Conservation (phyloP, 1,140 invertebrate species). For the Grapholita molesta region DNA sequence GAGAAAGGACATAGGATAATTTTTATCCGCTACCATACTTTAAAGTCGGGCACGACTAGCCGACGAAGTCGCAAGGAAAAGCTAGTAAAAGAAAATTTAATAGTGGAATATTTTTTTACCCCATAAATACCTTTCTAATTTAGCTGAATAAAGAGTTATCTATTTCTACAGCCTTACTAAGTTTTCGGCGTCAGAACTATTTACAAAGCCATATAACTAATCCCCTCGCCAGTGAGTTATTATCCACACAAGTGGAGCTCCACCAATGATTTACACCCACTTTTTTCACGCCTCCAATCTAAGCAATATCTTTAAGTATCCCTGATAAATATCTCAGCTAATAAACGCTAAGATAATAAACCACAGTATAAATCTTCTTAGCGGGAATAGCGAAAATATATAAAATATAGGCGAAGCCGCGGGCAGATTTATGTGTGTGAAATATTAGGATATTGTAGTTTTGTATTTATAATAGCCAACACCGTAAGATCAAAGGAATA, state of each 20-base stretch:
- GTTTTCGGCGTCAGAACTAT: not conserved
- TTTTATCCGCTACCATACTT: too few species aligned
- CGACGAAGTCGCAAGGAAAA: too few species aligned
- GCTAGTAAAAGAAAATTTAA: too few species aligned
- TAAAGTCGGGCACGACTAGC: too few species aligned
- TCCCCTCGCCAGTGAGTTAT: not conserved
- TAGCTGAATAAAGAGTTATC: too few species aligned
- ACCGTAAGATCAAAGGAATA: not conserved
- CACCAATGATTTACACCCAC: conserved; percentile 20
- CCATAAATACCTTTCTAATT: too few species aligned
- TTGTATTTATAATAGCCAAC: conserved; percentile 2
- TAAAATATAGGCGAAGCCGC: conserved; percentile 2
- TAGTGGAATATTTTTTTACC: too few species aligned
- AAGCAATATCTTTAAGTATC: conserved; percentile 65
- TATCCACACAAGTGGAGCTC: not conserved
- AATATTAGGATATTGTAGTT: conserved; percentile 17
- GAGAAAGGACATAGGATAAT: too few species aligned
- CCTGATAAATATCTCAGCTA: conserved; percentile 70
- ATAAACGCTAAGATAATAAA: conserved; percentile 58
- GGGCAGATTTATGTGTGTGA: conserved; percentile 7
- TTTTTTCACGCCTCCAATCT: conserved; percentile 39
- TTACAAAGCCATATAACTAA: not conserved
- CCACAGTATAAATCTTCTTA: conserved; percentile 62
- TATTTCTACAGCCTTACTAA: not conserved
- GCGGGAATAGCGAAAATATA: conserved; percentile 34